Conservation (phyloP, 2,888 invertebrate species). For the Eupithecia tripunctaria region DNA sequence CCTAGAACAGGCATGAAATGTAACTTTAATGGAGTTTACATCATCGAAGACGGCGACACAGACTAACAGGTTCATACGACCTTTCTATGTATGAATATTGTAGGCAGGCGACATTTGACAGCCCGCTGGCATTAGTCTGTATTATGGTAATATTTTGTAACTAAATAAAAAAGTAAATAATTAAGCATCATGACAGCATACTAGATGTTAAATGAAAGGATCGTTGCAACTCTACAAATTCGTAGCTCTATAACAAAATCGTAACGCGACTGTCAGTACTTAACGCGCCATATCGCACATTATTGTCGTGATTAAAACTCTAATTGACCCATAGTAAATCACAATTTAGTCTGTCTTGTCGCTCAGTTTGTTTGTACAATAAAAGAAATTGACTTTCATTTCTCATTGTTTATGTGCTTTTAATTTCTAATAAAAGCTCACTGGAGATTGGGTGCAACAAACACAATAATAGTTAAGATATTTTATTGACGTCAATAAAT, state of each 20-base stretch:
- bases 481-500: not conserved
- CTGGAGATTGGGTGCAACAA: not conserved
- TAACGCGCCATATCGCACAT: constrained; percentile 76
- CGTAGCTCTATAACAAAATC: constrained; percentile 58
- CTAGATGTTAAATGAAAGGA: not conserved
- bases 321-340: constrained; percentile 83
- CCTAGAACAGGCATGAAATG: not conserved
- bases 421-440: constrained; percentile 17
- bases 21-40: not conserved
- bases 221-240: constrained; percentile 24
- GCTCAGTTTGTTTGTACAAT: constrained; percentile 60
- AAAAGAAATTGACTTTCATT: constrained; percentile 38
- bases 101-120: not conserved
- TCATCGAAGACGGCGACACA: not conserved
- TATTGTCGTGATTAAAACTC: constrained; percentile 83
- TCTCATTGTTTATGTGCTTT: constrained; percentile 32
- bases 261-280: constrained; percentile 70
- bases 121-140: too few species aligned
- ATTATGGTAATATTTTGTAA: not conserved
- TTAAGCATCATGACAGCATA: not conserved
- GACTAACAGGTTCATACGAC: not conserved
- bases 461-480: not conserved
- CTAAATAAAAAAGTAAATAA: too few species aligned
- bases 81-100: not conserved
- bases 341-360: constrained; percentile 76